These are phyloP conservation scores for Anhinga rufa DNA, from an alignment of 2,113 vertebrate genomes.

Conservation along the genomic window DNA sequence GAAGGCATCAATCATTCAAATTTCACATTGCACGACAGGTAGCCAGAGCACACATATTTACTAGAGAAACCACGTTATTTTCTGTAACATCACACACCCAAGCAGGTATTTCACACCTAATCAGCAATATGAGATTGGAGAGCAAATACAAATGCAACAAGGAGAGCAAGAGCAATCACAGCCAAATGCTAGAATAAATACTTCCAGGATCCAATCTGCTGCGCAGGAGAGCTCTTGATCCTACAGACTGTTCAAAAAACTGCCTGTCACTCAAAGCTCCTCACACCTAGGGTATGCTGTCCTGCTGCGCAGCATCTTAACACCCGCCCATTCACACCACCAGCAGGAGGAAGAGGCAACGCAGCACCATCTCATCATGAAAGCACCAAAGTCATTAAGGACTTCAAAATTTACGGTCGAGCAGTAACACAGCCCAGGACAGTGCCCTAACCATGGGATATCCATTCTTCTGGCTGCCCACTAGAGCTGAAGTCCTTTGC, in stretches of 20 bases:
- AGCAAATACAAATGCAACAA: background rate
- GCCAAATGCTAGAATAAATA: background rate
- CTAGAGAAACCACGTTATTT: background rate
- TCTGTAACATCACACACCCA: background rate
- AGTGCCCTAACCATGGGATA: background rate
- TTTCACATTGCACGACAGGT: background rate
- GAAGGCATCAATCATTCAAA: background rate
- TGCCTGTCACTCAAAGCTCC: background rate
- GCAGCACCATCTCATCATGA: background rate
- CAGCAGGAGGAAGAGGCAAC: rapidly evolving
- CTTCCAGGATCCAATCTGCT: background rate
- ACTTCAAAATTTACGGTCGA: background rate
- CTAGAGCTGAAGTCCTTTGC: rapidly evolving
- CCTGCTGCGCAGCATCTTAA: background rate
- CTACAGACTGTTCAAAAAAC: background rate
- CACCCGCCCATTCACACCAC: background rate
- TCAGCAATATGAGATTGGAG: background rate
- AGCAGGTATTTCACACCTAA: background rate
- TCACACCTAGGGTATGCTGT: background rate
- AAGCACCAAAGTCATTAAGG: background rate
- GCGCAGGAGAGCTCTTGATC: background rate
- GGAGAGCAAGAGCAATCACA: background rate
- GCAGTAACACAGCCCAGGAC: background rate
- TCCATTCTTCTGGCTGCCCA: background rate
- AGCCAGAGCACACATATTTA: background rate